Conservation (phyloP, 2,113 vertebrate species). For the Macheiramphus alcinus region DNA sequence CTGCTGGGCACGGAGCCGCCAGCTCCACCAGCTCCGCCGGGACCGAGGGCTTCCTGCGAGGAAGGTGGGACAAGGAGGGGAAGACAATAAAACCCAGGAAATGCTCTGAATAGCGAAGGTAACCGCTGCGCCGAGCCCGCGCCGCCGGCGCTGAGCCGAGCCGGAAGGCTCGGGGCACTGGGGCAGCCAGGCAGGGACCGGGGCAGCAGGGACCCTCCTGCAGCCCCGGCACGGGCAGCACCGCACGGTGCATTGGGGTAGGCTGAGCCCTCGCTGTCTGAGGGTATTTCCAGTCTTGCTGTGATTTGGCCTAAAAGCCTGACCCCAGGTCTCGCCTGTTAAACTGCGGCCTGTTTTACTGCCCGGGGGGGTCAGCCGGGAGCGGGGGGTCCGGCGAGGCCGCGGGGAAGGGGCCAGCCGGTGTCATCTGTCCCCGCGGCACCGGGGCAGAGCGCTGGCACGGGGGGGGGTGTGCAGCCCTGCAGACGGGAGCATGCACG, state of each 20-base stretch:
- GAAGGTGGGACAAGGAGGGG: conserved; percentile 46
- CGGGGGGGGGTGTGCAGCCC: background rate
- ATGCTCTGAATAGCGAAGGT: conserved; percentile 40
- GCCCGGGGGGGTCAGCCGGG: no score
- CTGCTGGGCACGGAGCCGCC: background rate
- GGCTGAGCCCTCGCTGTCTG: background rate
- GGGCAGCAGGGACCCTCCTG: background rate
- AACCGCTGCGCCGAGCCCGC: background rate
- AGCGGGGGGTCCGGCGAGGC: no score
- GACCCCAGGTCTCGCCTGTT: accelerated
- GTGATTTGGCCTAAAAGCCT: background rate
- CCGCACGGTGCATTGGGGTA: accelerated
- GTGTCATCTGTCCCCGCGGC: background rate
- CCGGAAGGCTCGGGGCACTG: background rate
- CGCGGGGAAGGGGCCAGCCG: accelerated
- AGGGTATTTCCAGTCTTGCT: accelerated
- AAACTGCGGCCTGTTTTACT: background rate
- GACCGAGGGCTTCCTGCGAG: conserved; percentile 29
- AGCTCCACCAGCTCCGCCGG: background rate
- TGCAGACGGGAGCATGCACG: accelerated
- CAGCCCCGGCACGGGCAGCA: background rate
- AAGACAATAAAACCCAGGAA: conserved; percentile 65
- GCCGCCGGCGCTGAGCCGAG: background rate
- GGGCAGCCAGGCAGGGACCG: background rate
- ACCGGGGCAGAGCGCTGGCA: background rate